Conservation (phyloP, 2,113 vertebrate species). For the Phaethornis superciliosus region DNA sequence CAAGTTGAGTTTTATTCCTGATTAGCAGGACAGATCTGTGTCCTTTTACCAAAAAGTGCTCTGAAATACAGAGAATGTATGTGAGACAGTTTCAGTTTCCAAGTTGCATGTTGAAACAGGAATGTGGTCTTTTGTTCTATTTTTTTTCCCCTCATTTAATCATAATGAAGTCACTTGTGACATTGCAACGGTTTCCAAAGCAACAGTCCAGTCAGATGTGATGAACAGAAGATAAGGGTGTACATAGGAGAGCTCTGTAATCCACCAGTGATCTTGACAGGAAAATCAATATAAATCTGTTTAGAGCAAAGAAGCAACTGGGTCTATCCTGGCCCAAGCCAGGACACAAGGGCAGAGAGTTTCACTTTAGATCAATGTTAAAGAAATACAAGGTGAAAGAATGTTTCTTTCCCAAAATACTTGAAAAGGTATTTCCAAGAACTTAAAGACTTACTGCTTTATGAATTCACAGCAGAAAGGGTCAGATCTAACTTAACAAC, state of each 20-base stretch:
- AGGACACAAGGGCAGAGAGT: background rate
- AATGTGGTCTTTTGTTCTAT: conserved; percentile 65
- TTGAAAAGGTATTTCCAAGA: background rate
- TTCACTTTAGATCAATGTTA: background rate
- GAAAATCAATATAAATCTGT: background rate
- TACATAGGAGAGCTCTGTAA: background rate
- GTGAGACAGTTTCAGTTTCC: conserved; percentile 48
- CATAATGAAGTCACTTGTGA: conserved; percentile 66
- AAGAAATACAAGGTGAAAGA: background rate
- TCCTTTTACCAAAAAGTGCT: background rate
- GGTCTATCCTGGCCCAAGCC: background rate
- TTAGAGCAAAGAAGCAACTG: background rate
- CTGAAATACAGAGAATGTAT: background rate
- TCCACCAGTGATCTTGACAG: background rate
- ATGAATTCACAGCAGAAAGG: background rate
- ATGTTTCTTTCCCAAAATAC: background rate
- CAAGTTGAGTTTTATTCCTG: background rate
- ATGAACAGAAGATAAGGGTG: conserved; percentile 56
- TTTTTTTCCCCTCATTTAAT: conserved; percentile 68
- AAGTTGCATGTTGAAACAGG: conserved; percentile 57
- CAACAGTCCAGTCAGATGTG: conserved; percentile 63
- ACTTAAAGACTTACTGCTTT: background rate
- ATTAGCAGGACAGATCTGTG: background rate
- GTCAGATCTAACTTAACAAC: background rate
- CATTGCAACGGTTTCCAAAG: conserved; percentile 49